These are phyloP conservation scores for Prosapia bicincta DNA, from an alignment of 2,888 invertebrate species.

Conservation along the genomic window DNA sequence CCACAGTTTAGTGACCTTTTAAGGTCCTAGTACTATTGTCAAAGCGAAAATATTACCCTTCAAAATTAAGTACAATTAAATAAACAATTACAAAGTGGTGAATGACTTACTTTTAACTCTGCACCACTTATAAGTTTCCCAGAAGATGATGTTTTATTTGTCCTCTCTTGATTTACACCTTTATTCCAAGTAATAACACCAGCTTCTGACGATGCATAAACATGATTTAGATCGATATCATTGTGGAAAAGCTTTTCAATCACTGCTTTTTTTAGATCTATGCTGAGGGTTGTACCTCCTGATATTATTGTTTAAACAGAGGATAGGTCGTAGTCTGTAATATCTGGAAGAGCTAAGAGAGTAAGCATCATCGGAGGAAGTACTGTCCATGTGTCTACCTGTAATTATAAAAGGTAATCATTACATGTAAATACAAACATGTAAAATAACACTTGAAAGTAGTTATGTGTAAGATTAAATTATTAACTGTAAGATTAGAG, in stretches of 20 bases:
- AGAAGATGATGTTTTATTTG: neutral
- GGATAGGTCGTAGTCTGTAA: neutral
- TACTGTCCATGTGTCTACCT: neutral
- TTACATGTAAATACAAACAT: too few relatives aligned
- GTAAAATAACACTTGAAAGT: too few relatives aligned
- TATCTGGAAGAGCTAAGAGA: neutral
- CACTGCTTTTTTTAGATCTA: neutral
- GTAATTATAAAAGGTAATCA: too few relatives aligned
- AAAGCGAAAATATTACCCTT: too few relatives aligned
- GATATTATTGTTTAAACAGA: neutral
- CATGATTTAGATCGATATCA: neutral
- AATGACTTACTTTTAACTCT: neutral
- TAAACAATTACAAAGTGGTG: too few relatives aligned
- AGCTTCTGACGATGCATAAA: neutral
- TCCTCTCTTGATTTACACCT: neutral
- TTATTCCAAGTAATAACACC: neutral
- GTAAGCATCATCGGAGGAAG: neutral
- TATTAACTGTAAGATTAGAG: too few relatives aligned
- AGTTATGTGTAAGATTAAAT: too few relatives aligned
- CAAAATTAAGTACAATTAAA: too few relatives aligned
- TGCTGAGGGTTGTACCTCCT: neutral
- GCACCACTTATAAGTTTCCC: neutral
- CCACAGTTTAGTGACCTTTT: too few relatives aligned
- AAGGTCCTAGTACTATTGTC: too few relatives aligned
- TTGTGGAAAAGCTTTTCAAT: neutral